phyloP scores from a whole-genome alignment of 2,797 vertebrate species.

The Acanthurus leucopareius region DNA sequence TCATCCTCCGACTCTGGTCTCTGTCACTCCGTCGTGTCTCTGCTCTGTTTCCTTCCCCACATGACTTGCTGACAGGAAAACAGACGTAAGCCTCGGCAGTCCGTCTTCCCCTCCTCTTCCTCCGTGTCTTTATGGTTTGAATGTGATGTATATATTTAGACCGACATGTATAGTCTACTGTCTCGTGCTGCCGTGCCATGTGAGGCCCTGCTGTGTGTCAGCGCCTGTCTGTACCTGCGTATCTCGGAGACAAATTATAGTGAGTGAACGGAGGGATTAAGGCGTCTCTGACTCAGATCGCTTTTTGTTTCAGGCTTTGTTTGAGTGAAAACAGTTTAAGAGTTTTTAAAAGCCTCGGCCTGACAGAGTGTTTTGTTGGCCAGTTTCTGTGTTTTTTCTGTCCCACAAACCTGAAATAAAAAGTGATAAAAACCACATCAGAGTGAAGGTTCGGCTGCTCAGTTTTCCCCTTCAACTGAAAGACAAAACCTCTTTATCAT shows the following conservation, averaged over 20 bases:
- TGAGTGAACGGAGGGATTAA: conserved; percentile 14
- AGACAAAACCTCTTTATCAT: conserved; percentile 11
- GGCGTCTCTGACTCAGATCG: conserved; percentile 2
- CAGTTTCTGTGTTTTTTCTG: neutral
- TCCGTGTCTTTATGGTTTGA: conserved; percentile 45
- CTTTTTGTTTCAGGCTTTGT: conserved; percentile 9
- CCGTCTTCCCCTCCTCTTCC: conserved; percentile 2
- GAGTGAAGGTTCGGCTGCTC: conserved; percentile 8
- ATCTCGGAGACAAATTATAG: conserved; percentile 11
- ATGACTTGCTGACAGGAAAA: neutral
- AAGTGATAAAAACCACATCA: conserved; percentile 20
- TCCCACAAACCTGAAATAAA: conserved; percentile 23
- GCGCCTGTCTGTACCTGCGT: conserved; percentile 35
- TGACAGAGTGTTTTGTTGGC: conserved; percentile 27
- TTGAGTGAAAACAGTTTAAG: conserved; percentile 3
- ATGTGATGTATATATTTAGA: conserved; percentile 47
- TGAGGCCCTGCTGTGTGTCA: conserved; percentile 41
- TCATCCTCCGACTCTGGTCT: conserved; percentile 23
- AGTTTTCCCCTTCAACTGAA: neutral
- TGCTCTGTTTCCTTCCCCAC: conserved; percentile 49
- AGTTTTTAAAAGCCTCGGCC: neutral
- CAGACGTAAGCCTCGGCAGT: conserved; percentile 33
- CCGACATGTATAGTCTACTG: conserved; percentile 76
- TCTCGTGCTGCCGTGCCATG: conserved; percentile 1
- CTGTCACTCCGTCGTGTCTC: conserved; percentile 9